Conservation (phyloP, 2,113 vertebrate species). For the Amphiprion ocellaris region DNA sequence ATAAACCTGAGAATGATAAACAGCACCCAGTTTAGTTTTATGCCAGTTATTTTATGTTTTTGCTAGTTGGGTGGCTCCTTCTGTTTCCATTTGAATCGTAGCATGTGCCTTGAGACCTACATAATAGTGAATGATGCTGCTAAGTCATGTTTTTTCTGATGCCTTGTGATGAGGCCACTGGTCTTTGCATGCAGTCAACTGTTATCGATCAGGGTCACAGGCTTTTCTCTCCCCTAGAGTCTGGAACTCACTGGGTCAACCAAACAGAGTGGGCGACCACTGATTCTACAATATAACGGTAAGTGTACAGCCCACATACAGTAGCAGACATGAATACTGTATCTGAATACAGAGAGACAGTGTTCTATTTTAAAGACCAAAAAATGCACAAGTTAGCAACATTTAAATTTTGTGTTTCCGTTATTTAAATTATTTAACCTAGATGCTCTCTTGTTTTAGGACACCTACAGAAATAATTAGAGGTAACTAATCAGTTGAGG, state of each 20-base stretch:
- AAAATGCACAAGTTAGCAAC: not conserved
- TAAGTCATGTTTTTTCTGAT: conserved; percentile 29
- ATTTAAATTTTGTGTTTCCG: not conserved
- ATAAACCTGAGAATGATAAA: too few relatives aligned
- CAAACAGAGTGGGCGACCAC: conserved; percentile 25
- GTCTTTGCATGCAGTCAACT: conserved; percentile 23
- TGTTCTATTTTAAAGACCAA: not conserved
- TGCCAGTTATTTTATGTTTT: too few relatives aligned
- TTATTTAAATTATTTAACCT: not conserved
- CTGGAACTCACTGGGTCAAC: conserved; percentile 40
- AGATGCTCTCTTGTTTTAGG: not conserved
- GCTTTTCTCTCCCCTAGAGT: conserved; percentile 26
- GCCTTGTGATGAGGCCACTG: conserved; percentile 1
- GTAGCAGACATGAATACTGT: not conserved
- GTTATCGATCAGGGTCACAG: conserved; percentile 54
- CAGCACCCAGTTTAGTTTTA: too few relatives aligned
- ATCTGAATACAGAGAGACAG: not conserved
- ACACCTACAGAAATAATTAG: not conserved
- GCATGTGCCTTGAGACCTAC: not conserved
- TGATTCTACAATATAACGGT: conserved; percentile 32
- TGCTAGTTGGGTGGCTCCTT: not conserved
- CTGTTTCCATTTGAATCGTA: conserved; percentile 5
- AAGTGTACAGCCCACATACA: not conserved
- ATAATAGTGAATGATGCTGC: conserved; percentile 21
- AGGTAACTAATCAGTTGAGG: conserved; percentile 1